Evolutionary conservation across 1,140 invertebrate genomes (phyloP).

Genomic region (Tribolium castaneum): DNA sequence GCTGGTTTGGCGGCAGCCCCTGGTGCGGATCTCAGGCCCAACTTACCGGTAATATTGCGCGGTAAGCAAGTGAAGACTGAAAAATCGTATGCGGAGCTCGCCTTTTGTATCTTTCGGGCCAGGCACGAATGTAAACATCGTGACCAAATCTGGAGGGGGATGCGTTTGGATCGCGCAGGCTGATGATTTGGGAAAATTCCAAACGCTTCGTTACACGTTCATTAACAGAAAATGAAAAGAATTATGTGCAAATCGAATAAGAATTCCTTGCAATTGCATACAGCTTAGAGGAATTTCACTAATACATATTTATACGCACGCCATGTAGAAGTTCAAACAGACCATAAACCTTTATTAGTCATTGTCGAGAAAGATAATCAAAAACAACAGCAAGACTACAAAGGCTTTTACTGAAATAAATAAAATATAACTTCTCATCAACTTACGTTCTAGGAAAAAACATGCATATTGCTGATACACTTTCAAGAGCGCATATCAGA

Average conservation of each 20-base stretch:
- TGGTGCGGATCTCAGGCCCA: too few relatives aligned
- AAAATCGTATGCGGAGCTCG: too few relatives aligned
- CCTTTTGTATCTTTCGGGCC: too few relatives aligned
- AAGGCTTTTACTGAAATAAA: conserved; percentile 60
- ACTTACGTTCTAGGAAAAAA: conserved; percentile 62
- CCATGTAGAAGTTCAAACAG: conserved; percentile 57
- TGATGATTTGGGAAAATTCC: too few relatives aligned
- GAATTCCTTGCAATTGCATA: conserved; percentile 59
- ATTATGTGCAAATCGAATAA: conserved; percentile 64
- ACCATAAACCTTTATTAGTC: conserved; percentile 61
- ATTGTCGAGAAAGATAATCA: conserved; percentile 59
- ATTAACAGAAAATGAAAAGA: conserved; percentile 58
- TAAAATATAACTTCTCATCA: conserved; percentile 63
- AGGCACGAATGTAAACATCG: too few relatives aligned
- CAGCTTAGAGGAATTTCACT: conserved; percentile 58
- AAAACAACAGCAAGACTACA: conserved; percentile 58
- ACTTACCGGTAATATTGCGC: too few relatives aligned
- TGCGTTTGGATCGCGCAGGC: too few relatives aligned
- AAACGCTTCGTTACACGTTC: too few relatives aligned
- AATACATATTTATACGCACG: conserved; percentile 54
- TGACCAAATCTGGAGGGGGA: too few relatives aligned
- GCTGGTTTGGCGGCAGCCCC: too few relatives aligned
- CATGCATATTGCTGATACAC: conserved; percentile 62
- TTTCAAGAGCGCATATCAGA: conserved; percentile 56
- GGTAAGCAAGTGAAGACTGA: too few relatives aligned